phyloP scores from a whole-genome alignment of 2,888 invertebrate species.

The Tubulanus polymorphus region DNA sequence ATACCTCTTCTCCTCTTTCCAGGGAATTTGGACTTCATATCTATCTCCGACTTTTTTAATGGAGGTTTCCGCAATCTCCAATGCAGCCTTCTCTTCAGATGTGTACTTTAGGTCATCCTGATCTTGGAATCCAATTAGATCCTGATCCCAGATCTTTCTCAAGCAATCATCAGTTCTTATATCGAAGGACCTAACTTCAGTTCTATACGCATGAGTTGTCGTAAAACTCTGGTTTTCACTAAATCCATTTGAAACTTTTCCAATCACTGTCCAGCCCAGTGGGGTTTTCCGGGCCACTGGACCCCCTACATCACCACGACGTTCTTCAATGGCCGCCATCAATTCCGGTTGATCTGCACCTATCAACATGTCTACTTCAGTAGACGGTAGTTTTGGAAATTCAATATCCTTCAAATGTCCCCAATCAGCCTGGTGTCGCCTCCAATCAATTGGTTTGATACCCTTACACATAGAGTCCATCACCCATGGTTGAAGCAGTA shows the following conservation, averaged over 20 bases:
- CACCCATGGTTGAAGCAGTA: conserved; percentile 4
- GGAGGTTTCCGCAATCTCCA: neutral
- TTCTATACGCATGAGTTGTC: neutral
- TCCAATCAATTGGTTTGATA: conserved; percentile 14
- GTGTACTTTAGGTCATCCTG: neutral
- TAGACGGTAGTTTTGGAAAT: conserved; percentile 10
- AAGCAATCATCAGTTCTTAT: neutral
- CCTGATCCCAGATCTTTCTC: neutral
- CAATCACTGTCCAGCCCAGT: conserved; percentile 20
- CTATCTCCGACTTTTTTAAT: neutral
- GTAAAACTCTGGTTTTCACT: neutral
- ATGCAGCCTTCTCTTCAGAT: neutral
- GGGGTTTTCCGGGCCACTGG: conserved; percentile 19
- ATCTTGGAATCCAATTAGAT: neutral
- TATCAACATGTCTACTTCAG: conserved; percentile 14
- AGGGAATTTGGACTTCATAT: neutral
- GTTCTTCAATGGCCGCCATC: conserved; percentile 15
- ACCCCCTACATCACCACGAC: conserved; percentile 13
- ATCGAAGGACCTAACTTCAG: neutral
- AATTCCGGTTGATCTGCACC: conserved; percentile 18
- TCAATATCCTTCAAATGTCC: conserved; percentile 16
- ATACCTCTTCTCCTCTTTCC: neutral
- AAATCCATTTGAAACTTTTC: neutral
- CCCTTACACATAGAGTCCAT: conserved; percentile 14
- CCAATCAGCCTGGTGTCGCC: conserved; percentile 9